phyloP scores from a whole-genome alignment of 2,113 vertebrate genomes.

The Protobothrops mucrosquamatus region DNA sequence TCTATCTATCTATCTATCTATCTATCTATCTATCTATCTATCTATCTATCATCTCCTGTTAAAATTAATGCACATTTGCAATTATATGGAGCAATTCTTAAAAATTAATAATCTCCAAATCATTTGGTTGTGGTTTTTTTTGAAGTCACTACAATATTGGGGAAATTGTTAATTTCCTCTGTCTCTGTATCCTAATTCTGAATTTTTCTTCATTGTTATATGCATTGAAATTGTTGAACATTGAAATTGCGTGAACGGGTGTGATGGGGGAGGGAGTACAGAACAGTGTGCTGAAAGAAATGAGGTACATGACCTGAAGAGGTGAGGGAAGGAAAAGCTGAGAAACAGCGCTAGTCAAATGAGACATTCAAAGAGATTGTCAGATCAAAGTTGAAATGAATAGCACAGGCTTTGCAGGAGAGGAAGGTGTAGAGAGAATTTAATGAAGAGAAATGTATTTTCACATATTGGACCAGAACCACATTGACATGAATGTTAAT shows the following conservation, averaged over 20 bases:
- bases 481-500: slow-evolving; percentile 21
- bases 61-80: neutral
- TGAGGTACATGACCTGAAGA: slow-evolving; percentile 5
- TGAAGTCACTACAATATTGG: neutral
- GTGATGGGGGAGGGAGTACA: neutral
- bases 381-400: slow-evolving; percentile 12
- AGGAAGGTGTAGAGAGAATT: slow-evolving; percentile 17
- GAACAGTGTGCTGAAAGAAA: slow-evolving; percentile 25
- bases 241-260: neutral
- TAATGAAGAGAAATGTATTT: slow-evolving; percentile 26
- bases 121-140: neutral
- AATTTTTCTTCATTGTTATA: neutral
- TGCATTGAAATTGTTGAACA: neutral
- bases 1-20: too few relatives aligned
- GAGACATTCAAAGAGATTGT: slow-evolving; percentile 21
- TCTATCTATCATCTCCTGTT: neutral
- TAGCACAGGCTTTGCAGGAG: neutral
- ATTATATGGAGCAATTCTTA: neutral
- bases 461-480: neutral
- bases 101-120: neutral
- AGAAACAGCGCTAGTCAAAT: slow-evolving; percentile 15
- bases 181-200: neutral
- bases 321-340: neutral
- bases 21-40: too few relatives aligned
- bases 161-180: neutral